Evolutionary conservation across 2,888 invertebrate species (phyloP).

Genomic region (Eudemis profundana): DNA sequence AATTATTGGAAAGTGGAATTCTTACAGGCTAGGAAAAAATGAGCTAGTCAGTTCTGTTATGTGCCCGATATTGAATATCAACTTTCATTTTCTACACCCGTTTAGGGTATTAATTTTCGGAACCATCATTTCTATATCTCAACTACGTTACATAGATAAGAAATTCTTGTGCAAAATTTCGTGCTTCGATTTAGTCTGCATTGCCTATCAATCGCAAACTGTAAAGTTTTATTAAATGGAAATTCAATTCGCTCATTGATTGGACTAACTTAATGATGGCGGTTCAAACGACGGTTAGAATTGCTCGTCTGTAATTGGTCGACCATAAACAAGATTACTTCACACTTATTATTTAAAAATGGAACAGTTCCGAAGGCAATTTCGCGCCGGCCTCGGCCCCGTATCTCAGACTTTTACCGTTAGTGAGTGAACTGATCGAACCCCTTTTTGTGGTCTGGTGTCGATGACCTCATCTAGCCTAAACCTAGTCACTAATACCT

Average conservation of each 20-base stretch:
- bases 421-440: slow-evolving; percentile 59
- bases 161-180: too few species aligned
- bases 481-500: slow-evolving; percentile 21
- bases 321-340: slow-evolving; percentile 34
- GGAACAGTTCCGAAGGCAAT: slow-evolving; percentile 51
- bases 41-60: too few species aligned
- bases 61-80: too few species aligned
- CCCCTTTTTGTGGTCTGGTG: slow-evolving; percentile 62
- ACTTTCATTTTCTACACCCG: too few species aligned
- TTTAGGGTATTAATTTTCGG: too few species aligned
- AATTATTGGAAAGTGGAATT: background rate
- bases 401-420: slow-evolving; percentile 58
- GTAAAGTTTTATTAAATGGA: too few species aligned
- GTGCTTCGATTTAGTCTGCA: too few species aligned
- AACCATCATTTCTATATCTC: too few species aligned
- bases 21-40: background rate
- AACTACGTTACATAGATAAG: too few species aligned
- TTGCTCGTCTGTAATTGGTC: slow-evolving; percentile 16
- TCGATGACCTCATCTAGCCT: slow-evolving; percentile 59
- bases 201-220: too few species aligned
- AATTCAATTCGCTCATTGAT: too few species aligned
- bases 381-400: slow-evolving; percentile 55
- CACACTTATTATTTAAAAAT: slow-evolving; percentile 34
- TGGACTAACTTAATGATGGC: background rate
- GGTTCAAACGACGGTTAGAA: background rate